A percentile compares a stretch with the other conserved stretches of the same genome.
phyloP scores from a whole-genome alignment of 1,140 invertebrate genomes.

The Cotesia glomerata region DNA sequence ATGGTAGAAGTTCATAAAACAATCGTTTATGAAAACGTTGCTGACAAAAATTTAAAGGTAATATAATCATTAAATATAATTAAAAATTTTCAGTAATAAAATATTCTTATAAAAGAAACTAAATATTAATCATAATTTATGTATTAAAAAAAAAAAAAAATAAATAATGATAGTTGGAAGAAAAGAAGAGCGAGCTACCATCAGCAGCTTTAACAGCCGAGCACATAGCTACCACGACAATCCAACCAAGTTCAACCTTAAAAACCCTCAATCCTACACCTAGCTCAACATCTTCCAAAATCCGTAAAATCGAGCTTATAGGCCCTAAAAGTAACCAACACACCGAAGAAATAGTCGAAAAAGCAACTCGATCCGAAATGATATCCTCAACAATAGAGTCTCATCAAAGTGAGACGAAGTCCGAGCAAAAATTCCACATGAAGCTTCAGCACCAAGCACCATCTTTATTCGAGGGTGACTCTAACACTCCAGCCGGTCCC shows the following conservation, averaged over 20 bases:
- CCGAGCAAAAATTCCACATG: conserved; percentile 62
- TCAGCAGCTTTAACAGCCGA: conserved; percentile 51
- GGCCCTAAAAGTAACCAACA: conserved; percentile 22
- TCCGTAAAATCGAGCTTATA: conserved; percentile 46
- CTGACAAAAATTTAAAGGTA: conserved; percentile 57
- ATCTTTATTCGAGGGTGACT: conserved; percentile 38
- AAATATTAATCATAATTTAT: conserved; percentile 3
- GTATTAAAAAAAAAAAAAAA: conserved; percentile 10
- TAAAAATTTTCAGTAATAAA: not conserved
- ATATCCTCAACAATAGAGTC: conserved; percentile 59
- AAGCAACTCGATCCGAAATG: conserved; percentile 53
- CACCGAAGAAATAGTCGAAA: conserved; percentile 38
- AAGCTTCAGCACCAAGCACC: conserved; percentile 60
- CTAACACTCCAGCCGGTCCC: not conserved
- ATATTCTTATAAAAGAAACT: not conserved
- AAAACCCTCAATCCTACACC: conserved; percentile 48
- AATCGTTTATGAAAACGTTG: conserved; percentile 67
- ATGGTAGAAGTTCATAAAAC: conserved; percentile 74
- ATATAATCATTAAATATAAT: conserved; percentile 15
- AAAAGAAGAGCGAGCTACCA: conserved; percentile 51
- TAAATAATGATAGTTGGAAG: conserved; percentile 46
- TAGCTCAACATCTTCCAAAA: conserved; percentile 43
- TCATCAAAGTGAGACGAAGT: conserved; percentile 57
- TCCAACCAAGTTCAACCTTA: conserved; percentile 51
- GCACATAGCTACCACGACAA: conserved; percentile 53